Conservation (phyloP, 2,113 vertebrate species). For the Engraulis encrasicolus region DNA sequence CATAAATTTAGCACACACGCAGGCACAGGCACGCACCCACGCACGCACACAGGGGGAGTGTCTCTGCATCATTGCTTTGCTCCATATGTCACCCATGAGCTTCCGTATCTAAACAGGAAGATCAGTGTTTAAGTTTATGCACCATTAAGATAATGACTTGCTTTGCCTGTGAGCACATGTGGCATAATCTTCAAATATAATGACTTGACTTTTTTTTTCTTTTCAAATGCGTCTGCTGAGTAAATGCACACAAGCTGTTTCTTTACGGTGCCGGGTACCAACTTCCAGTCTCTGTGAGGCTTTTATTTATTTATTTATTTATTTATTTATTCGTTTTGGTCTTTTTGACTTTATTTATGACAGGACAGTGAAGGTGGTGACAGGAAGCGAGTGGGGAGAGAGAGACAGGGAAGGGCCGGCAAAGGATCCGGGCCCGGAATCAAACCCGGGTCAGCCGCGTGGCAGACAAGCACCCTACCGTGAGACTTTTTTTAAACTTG, state of each 20-base stretch:
- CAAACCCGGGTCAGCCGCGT: too few relatives aligned
- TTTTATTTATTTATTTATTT: too few relatives aligned
- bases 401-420: too few relatives aligned
- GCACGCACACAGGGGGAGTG: background rate
- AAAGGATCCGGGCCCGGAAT: too few relatives aligned
- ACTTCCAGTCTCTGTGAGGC: background rate
- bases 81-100: background rate
- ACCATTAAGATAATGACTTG: background rate
- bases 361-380: too few relatives aligned
- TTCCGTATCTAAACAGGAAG: conserved; percentile 8
- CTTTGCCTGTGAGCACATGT: background rate
- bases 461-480: too few relatives aligned
- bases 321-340: too few relatives aligned
- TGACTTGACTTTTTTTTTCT: background rate
- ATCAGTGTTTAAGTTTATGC: background rate
- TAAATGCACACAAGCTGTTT: background rate
- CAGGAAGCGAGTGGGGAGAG: too few relatives aligned
- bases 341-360: too few relatives aligned
- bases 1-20: too few relatives aligned
- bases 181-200: background rate
- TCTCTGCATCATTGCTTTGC: background rate
- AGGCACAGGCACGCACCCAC: background rate
- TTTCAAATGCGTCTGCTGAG: background rate
- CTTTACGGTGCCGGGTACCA: background rate
- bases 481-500: too few relatives aligned